Evolutionary conservation across 2,797 vertebrate species (phyloP).

Genomic region (Darevskia nairensis): DNA sequence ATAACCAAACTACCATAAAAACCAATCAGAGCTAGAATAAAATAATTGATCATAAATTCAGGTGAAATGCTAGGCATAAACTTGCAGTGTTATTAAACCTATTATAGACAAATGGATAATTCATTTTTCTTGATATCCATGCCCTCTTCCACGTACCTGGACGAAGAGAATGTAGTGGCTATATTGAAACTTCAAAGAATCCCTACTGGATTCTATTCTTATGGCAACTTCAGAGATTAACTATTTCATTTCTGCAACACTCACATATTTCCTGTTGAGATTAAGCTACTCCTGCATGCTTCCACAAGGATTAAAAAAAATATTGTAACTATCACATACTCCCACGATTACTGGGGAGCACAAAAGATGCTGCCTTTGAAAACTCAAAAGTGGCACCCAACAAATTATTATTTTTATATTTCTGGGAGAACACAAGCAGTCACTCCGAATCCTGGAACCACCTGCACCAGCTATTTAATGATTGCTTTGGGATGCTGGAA

Average conservation of each 20-base stretch:
- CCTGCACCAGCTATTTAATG: neutral
- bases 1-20: neutral
- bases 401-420: neutral
- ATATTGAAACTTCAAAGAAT: neutral
- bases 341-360: neutral
- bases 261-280: neutral
- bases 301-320: neutral
- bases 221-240: neutral
- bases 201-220: neutral
- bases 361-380: neutral
- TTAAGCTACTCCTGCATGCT: neutral
- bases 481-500: neutral
- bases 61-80: constrained; percentile 22
- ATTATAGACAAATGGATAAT: neutral
- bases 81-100: neutral
- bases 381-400: neutral
- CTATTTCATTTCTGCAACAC: neutral
- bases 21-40: neutral
- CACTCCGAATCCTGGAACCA: neutral
- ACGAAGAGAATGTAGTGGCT: neutral
- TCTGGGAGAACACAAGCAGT: neutral
- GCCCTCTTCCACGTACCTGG: neutral
- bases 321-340: neutral
- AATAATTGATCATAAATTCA: neutral
- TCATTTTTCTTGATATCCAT: constrained; percentile 30